Percentiles rank a stretch among this genome's conserved stretches.
Conservation (phyloP, 2,113 vertebrate species). For the Apus apus region DNA sequence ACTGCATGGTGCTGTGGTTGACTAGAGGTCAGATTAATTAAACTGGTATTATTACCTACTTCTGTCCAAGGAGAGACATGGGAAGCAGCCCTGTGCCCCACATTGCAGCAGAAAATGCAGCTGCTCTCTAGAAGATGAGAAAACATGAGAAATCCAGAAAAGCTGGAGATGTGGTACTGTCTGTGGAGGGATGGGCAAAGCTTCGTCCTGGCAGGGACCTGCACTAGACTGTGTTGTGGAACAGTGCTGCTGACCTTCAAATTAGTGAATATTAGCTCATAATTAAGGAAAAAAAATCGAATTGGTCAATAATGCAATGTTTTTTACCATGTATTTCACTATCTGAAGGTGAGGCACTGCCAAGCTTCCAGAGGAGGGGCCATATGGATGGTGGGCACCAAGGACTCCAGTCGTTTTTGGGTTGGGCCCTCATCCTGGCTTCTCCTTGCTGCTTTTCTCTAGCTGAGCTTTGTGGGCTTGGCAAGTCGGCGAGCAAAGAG, state of each 20-base stretch:
- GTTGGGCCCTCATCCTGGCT: not conserved
- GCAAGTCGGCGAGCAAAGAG: not conserved
- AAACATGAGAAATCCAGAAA: not conserved
- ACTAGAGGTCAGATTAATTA: not conserved
- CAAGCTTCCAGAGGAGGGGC: not conserved
- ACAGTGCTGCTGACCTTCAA: not conserved
- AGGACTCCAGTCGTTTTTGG: not conserved
- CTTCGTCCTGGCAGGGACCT: not conserved
- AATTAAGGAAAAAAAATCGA: not conserved
- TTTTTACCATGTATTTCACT: not conserved
- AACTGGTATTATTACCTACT: not conserved
- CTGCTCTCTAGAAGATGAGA: not conserved
- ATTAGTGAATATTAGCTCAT: not conserved
- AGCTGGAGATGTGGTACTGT: not conserved
- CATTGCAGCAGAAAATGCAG: not conserved
- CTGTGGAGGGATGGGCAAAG: accelerated
- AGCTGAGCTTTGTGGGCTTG: accelerated
- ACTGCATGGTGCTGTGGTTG: accelerated
- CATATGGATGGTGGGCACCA: accelerated
- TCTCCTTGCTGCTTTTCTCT: not conserved
- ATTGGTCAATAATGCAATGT: accelerated
- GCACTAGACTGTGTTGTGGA: accelerated
- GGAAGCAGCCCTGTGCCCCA: accelerated
- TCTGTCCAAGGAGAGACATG: accelerated
- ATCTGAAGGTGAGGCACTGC: not conserved